A percentile compares a stretch with the other conserved stretches of the same genome.
phyloP scores from a whole-genome alignment of 2,113 vertebrate species.

The Rhegmatorhina hoffmannsi region DNA sequence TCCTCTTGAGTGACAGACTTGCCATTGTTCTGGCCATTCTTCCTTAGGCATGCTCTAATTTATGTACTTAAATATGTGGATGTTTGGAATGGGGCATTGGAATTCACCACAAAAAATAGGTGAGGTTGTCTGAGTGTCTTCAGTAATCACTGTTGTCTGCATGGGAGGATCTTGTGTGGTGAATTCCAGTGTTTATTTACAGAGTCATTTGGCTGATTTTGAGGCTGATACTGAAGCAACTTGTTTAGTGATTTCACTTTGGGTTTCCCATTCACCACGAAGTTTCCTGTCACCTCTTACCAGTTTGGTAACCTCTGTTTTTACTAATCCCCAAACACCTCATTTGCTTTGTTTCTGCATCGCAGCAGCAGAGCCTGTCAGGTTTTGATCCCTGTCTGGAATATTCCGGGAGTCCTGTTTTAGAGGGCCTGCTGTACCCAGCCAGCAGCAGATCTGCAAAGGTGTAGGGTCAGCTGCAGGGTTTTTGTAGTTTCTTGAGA shows the following conservation, averaged over 20 bases:
- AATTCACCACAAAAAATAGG: not conserved
- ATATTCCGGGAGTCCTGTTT: not conserved
- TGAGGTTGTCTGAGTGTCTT: not conserved
- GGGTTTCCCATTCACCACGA: not conserved
- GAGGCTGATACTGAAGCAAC: not conserved
- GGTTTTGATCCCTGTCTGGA: not conserved
- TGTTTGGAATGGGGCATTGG: not conserved
- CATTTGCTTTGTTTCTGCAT: not conserved
- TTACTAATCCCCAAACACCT: not conserved
- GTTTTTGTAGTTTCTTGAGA: not conserved
- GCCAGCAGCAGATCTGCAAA: not conserved
- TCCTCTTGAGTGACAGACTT: not conserved
- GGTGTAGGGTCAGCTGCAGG: not conserved
- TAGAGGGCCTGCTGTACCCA: not conserved
- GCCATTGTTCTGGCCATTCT: not conserved
- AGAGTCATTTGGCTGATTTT: not conserved
- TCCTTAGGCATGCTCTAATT: not conserved
- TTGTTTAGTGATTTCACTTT: not conserved
- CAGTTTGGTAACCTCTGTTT: not conserved
- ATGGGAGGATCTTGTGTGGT: not conserved
- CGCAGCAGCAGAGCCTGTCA: not conserved
- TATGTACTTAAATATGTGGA: fast-evolving
- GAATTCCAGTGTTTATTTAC: not conserved
- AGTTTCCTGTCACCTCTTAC: not conserved
- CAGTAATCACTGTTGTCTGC: not conserved